Percentiles rank a stretch among this genome's conserved stretches.
Evolutionary conservation across 2,888 invertebrate genomes (phyloP).

Genomic region (Tridacna crocea): DNA sequence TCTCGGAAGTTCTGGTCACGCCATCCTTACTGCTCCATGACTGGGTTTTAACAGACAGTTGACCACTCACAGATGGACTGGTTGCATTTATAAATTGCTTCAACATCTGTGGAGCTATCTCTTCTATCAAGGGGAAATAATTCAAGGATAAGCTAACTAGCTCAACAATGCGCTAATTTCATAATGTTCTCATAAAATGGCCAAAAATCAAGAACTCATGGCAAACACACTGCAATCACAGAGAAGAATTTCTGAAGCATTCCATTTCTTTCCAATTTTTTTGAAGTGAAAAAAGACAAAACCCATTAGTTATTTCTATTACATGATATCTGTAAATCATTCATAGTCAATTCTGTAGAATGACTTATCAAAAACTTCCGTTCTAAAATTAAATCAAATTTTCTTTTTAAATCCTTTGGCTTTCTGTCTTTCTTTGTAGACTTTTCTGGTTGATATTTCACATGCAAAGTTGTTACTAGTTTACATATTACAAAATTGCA

Average conservation of each 20-base stretch:
- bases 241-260: background rate
- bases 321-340: too few species aligned
- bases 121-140: constrained; percentile 64
- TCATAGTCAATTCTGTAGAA: too few species aligned
- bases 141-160: constrained; percentile 21
- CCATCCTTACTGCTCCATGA: constrained; percentile 80
- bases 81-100: constrained; percentile 70
- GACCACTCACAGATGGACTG: constrained; percentile 72
- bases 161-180: constrained; percentile 2
- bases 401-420: too few species aligned
- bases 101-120: constrained; percentile 71
- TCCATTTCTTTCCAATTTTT: too few species aligned
- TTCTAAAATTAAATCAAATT: too few species aligned
- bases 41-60: constrained; percentile 78
- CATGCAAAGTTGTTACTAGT: too few species aligned
- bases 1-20: constrained; percentile 73
- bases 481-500: too few species aligned
- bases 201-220: background rate
- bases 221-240: constrained; percentile 6
- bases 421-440: too few species aligned
- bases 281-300: too few species aligned
- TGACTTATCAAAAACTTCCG: too few species aligned
- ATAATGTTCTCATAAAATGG: background rate
- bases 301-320: too few species aligned
- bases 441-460: too few species aligned